These are phyloP conservation scores for Rhyacichthys aspro DNA, from an alignment of 2,797 vertebrate species.

Conservation along the genomic window DNA sequence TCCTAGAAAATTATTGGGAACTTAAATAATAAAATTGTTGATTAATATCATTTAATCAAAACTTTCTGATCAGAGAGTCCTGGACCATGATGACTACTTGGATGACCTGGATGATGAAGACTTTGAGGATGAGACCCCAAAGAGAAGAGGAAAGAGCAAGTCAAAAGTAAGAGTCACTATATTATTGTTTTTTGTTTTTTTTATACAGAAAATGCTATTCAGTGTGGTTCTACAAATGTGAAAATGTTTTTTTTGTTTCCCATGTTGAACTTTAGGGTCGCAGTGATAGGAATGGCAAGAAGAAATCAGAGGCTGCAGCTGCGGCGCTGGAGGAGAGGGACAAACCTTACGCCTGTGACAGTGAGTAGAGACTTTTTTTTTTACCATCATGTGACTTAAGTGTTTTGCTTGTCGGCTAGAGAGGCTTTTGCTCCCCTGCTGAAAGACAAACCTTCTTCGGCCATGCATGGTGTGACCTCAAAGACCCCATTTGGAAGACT, in stretches of 20 bases:
- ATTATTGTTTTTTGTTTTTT: neutral
- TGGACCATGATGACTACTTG: conserved; percentile 95
- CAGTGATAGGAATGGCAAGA: conserved; percentile 90
- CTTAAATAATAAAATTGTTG: no score
- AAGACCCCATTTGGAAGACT: conserved; percentile 31
- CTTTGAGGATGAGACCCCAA: conserved; percentile 96
- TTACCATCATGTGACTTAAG: neutral
- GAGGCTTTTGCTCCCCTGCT: conserved; percentile 36
- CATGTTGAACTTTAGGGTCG: conserved; percentile 82
- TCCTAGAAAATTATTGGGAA: no score
- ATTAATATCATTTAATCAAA: conserved; percentile 16
- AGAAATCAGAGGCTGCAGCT: conserved; percentile 90
- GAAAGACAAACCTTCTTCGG: conserved; percentile 19
- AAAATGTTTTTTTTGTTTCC: neutral
- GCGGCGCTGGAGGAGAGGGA: conserved; percentile 93
- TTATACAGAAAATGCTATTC: neutral
- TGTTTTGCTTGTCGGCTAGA: conserved; percentile 44
- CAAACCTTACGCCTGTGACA: conserved; percentile 97
- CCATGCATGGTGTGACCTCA: conserved; percentile 45
- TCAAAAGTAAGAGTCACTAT: conserved; percentile 84
- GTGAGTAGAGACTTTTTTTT: conserved; percentile 81
- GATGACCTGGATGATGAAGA: conserved; percentile 96
- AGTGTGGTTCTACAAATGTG: neutral
- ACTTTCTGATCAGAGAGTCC: conserved; percentile 82
- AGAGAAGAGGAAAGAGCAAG: conserved; percentile 93